phyloP scores from a whole-genome alignment of 2,113 vertebrate species.

The Bos taurus region ARS-UCD2.0 NC_037336.1:43628501-43629000 shows the following conservation, averaged over 20 bases:
- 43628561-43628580: not conserved
- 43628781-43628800: not conserved
- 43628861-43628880: too few species aligned
- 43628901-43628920: too few species aligned
- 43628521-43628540: not conserved
- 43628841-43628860: not conserved
- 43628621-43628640: not conserved
- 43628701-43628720: not conserved
- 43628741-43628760: not conserved
- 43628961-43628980: rapidly evolving
- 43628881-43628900: too few species aligned
- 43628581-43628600: not conserved
- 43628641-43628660: not conserved
- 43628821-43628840: not conserved
- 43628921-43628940: too few species aligned
- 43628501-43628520: not conserved
- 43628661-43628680: not conserved
- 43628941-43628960: too few species aligned
- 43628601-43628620: not conserved
- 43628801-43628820: not conserved
- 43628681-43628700: not conserved
- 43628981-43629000: too few species aligned
- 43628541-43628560: not conserved
- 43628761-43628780: not conserved
- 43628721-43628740: not conserved